These are phyloP conservation scores for Parauchenoglanis punctatus DNA, from an alignment of 2,797 vertebrate species.

Conservation along the genomic window DNA sequence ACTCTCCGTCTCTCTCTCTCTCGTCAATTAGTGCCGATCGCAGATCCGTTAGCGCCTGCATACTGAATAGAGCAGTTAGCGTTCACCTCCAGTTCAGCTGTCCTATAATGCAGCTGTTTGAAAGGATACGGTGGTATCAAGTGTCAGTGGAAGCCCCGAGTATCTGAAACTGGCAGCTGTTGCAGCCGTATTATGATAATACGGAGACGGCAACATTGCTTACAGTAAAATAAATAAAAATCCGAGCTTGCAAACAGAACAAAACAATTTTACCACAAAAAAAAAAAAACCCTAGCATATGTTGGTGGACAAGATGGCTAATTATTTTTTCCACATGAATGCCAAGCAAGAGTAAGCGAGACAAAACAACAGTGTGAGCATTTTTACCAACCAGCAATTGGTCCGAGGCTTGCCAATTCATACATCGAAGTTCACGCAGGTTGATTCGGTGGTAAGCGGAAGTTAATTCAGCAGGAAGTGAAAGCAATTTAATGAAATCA, in stretches of 20 bases:
- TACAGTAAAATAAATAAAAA: neutral
- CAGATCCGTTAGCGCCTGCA: neutral
- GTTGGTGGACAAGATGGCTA: neutral
- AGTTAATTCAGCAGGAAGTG: too few species aligned
- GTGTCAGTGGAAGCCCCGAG: neutral
- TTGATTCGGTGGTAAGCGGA: neutral
- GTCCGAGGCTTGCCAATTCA: neutral
- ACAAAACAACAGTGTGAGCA: too few species aligned
- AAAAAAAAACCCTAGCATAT: neutral
- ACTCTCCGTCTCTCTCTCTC: neutral
- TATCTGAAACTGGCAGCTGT: slow-evolving; percentile 22
- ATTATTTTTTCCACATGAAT: neutral
- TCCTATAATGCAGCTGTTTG: slow-evolving; percentile 20
- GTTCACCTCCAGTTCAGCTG: slow-evolving; percentile 37
- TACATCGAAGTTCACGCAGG: neutral
- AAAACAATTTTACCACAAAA: neutral
- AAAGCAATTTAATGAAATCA: neutral
- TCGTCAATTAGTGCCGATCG: slow-evolving; percentile 9
- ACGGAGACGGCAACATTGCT: neutral
- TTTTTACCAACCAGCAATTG: neutral
- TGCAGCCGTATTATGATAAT: slow-evolving; percentile 4
- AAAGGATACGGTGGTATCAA: slow-evolving; percentile 13
- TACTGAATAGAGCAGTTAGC: neutral
- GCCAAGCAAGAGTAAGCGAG: neutral
- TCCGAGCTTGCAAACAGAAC: neutral